phyloP scores from a whole-genome alignment of 2,888 invertebrate species.

The Yponomeuta cagnagella region DNA sequence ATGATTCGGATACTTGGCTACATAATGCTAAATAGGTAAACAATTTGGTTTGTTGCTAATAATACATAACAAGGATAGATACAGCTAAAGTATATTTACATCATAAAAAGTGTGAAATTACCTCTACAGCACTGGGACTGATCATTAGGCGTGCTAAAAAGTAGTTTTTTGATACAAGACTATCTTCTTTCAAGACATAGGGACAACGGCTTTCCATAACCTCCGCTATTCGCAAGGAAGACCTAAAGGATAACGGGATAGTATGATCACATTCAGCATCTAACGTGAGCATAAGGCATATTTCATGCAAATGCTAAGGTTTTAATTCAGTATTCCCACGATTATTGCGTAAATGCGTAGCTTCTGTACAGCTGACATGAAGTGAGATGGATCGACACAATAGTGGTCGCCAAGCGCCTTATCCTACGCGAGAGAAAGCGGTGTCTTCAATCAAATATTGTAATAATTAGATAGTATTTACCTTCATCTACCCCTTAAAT shows the following conservation, averaged over 20 bases:
- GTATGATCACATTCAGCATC: conserved; percentile 34
- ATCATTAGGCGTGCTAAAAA: conserved; percentile 65
- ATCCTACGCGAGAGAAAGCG: background rate
- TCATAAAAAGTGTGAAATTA: conserved; percentile 27
- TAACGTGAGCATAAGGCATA: conserved; percentile 30
- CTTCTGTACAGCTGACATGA: conserved; percentile 73
- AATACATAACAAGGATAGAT: background rate
- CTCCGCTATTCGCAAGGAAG: conserved; percentile 58
- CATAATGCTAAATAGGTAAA: background rate
- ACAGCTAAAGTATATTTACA: background rate
- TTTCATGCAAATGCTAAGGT: conserved; percentile 40
- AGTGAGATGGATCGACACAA: conserved; percentile 57
- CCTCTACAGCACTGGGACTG: conserved; percentile 58
- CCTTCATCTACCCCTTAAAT: conserved; percentile 81
- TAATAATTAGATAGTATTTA: conserved; percentile 41
- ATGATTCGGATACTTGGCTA: background rate
- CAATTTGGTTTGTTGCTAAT: background rate
- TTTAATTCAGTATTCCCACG: conserved; percentile 65
- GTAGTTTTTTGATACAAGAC: conserved; percentile 49
- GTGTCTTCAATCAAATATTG: background rate
- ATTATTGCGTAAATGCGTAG: conserved; percentile 63
- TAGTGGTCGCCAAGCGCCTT: conserved; percentile 59
- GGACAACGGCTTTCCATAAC: conserved; percentile 68
- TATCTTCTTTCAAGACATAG: conserved; percentile 61
- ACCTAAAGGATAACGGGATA: conserved; percentile 56